Conservation (phyloP, 2,888 invertebrate genomes). For the Reticulitermes lucifugus region DNA sequence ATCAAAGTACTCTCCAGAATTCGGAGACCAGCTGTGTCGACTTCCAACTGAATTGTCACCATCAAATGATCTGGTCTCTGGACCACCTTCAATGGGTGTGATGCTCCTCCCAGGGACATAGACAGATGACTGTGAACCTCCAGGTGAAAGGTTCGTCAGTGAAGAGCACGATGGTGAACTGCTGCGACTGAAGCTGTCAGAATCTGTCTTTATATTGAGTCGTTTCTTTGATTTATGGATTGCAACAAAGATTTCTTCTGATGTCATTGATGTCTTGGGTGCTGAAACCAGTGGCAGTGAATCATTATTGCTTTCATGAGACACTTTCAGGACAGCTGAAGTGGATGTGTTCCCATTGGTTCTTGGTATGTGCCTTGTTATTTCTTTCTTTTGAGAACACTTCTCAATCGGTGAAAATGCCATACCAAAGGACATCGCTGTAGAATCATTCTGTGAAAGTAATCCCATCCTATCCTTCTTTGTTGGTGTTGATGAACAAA, state of each 20-base stretch:
- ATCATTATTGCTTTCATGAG: not conserved
- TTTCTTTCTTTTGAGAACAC: not conserved
- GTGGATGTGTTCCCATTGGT: not conserved
- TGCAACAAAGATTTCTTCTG: conserved; percentile 80
- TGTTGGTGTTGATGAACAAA: conserved; percentile 38
- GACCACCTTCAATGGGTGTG: not conserved
- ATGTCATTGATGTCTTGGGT: conserved; percentile 80
- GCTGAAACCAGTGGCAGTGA: conserved; percentile 67
- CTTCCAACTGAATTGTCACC: conserved; percentile 57
- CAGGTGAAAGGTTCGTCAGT: conserved; percentile 67
- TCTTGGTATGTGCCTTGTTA: not conserved
- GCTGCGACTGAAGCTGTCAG: conserved; percentile 46
- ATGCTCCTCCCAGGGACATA: conserved; percentile 61
- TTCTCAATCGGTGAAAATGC: conserved; percentile 41
- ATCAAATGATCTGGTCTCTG: conserved; percentile 21
- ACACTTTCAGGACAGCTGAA: not conserved
- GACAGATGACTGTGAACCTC: conserved; percentile 66
- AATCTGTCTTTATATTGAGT: conserved; percentile 70
- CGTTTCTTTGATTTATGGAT: conserved; percentile 83
- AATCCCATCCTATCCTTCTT: not conserved
- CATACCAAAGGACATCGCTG: conserved; percentile 1
- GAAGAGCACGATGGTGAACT: conserved; percentile 62
- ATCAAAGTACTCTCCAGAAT: conserved; percentile 55
- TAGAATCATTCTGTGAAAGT: not conserved
- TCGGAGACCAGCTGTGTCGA: conserved; percentile 75